Percentiles rank a stretch among this genome's conserved stretches.
phyloP scores from a whole-genome alignment of 2,888 invertebrate genomes.

The Polydrusus cervinus region DNA sequence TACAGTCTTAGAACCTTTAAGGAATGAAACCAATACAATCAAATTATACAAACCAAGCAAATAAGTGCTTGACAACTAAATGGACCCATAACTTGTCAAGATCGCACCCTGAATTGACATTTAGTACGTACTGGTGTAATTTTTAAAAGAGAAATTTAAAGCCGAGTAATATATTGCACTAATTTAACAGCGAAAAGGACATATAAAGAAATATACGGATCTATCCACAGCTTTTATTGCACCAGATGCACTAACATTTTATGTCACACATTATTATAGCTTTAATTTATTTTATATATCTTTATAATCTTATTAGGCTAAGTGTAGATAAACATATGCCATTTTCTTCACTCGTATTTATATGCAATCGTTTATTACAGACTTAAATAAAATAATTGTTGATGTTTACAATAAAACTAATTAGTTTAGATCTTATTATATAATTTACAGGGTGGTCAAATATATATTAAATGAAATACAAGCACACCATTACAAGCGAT shows the following conservation, averaged over 20 bases:
- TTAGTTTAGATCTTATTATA: not conserved
- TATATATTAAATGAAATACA: too few relatives aligned
- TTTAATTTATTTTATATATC: conserved; percentile 24
- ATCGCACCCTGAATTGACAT: conserved; percentile 42
- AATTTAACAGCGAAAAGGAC: conserved; percentile 21
- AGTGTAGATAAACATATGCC: conserved; percentile 7
- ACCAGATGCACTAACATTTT: conserved; percentile 30
- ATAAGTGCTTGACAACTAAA: conserved; percentile 39
- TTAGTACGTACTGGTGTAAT: conserved; percentile 41
- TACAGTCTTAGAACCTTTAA: not conserved
- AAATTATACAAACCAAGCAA: conserved; percentile 29
- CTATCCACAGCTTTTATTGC: conserved; percentile 20
- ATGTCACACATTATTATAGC: conserved; percentile 16
- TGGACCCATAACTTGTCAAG: conserved; percentile 43
- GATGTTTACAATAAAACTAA: conserved; percentile 5
- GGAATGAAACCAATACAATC: conserved; percentile 26
- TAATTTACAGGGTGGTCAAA: not conserved
- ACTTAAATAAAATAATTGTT: not conserved
- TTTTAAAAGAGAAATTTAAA: conserved; percentile 42
- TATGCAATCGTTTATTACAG: not conserved
- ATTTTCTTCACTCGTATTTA: not conserved
- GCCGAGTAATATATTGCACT: conserved; percentile 33
- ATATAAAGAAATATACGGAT: conserved; percentile 16
- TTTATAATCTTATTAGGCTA: conserved; percentile 8
- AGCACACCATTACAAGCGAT: too few relatives aligned